These are phyloP conservation scores for Aptenodytes forsteri DNA, from an alignment of 2,113 vertebrate genomes.

Conservation along the genomic window DNA sequence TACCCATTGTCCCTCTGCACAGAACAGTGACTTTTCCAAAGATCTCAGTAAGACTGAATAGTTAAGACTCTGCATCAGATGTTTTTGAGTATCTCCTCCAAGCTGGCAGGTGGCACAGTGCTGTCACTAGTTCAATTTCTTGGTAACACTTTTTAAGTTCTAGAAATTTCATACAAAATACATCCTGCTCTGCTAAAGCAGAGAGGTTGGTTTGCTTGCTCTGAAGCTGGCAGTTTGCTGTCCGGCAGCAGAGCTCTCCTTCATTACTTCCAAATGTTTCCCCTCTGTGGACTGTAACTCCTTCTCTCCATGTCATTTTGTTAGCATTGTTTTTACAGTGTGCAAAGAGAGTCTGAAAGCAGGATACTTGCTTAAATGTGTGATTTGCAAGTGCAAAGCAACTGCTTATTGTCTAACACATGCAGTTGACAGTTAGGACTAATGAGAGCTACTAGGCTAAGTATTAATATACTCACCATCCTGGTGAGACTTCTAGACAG, in stretches of 20 bases:
- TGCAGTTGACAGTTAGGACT: background rate
- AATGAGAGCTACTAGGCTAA: background rate
- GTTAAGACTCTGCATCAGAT: background rate
- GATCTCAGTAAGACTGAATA: background rate
- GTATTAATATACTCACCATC: background rate
- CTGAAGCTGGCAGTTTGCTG: background rate
- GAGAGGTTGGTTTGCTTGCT: background rate
- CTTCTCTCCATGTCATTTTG: background rate
- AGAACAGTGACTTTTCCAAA: background rate
- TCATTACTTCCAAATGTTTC: background rate
- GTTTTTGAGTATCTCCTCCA: background rate
- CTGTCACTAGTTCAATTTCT: background rate
- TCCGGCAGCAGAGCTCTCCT: background rate
- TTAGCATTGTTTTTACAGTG: background rate
- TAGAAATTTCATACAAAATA: background rate
- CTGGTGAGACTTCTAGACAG: background rate
- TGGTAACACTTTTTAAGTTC: background rate
- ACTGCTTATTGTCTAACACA: background rate
- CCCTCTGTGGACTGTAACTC: background rate
- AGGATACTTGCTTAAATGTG: background rate
- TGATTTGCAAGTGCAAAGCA: background rate
- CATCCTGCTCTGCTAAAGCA: background rate
- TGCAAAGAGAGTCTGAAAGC: background rate
- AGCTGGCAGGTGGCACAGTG: background rate
- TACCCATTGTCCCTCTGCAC: background rate